Evolutionary conservation across 2,797 vertebrate genomes (phyloP).

Genomic region (Gephyroberyx darwinii): DNA sequence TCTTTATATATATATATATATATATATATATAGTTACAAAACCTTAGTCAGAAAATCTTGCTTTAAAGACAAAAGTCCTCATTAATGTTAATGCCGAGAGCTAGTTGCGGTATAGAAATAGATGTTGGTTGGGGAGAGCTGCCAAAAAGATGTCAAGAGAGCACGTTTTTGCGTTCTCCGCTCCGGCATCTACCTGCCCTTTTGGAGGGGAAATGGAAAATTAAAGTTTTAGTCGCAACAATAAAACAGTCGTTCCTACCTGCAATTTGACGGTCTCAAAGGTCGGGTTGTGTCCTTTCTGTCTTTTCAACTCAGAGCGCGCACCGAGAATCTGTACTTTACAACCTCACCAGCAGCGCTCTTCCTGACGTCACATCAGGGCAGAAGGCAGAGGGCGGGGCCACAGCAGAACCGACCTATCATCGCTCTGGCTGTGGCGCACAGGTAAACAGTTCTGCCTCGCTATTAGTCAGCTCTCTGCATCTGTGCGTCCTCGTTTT

Average conservation of each 20-base stretch:
- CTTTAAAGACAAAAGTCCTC: neutral
- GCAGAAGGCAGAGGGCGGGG: slow-evolving; percentile 25
- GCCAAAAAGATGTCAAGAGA: slow-evolving; percentile 1
- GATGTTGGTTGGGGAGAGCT: slow-evolving; percentile 9
- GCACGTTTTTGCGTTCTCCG: neutral
- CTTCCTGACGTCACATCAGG: slow-evolving; percentile 63
- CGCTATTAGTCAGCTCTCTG: slow-evolving; percentile 9
- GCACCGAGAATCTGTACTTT: slow-evolving; percentile 34
- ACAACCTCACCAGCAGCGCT: slow-evolving; percentile 38
- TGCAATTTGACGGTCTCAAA: slow-evolving; percentile 31
- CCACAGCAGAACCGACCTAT: slow-evolving; percentile 55
- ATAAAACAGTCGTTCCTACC: slow-evolving; percentile 48
- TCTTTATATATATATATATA: too few species aligned
- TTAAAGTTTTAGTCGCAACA: slow-evolving; percentile 28
- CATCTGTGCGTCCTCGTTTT: neutral
- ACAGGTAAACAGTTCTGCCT: slow-evolving; percentile 55
- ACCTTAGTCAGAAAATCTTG: neutral
- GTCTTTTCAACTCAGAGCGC: slow-evolving; percentile 38
- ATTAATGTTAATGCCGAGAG: neutral
- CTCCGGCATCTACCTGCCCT: neutral
- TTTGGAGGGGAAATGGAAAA: neutral
- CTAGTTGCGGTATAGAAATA: neutral
- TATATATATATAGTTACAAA: neutral
- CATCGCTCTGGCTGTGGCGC: slow-evolving; percentile 18
- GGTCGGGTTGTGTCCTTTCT: slow-evolving; percentile 8